Base-by-base conservation (phyloP, 1,140 invertebrate genomes). In the Drosophila lacteicornis region DNA sequence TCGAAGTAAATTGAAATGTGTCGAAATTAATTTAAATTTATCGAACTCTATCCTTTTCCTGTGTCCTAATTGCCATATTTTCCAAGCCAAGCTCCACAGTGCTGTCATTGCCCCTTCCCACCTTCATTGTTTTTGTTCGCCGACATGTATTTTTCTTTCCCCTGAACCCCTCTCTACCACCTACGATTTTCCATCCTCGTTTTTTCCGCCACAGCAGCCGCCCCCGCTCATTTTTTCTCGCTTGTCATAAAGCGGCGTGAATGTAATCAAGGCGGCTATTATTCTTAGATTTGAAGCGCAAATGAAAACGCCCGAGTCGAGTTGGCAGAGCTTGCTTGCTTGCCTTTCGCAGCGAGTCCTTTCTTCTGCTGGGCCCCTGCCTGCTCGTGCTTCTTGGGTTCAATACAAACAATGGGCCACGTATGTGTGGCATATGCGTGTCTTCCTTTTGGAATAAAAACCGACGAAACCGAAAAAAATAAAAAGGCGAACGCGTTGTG, bases 271-370 rank as follows among this genome's bases (percentile, higher is more conserved):
- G 81, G 77, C 84, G 62, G 81, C 84, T 90, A 88, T 88, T 88
- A 88, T 88, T 88, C 84, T 88, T 90, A 88, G 84, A 88, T 88
- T 88, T 88, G 85, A 90, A 82, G 80, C 80, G 78, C 78, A 88
- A 88, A 88, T 90, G 84, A 90, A 87, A 84, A 81, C 56, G 63
- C 57, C 67, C 63, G 15, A 50, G 46, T 45, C 46, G 50, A 42
- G 53, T 57, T 60, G 79, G 67, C 63, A 63, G 27, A 30, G 27
- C 27, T 6, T 30, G 63, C 5, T 27, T 27, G 63, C 27, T 27
- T 51, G 49, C 49, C 62, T 51, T 43, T 49, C 62, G 33, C 61
- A 47, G 59, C 67, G 36, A 38, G 53, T 45, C 45, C 11, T 36
- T 60, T 36, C 57, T 46, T 19, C 43, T 12, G 13, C 4, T 47